phyloP scores from a whole-genome alignment of 2,113 vertebrate species.

The Mustela lutreola region DNA sequence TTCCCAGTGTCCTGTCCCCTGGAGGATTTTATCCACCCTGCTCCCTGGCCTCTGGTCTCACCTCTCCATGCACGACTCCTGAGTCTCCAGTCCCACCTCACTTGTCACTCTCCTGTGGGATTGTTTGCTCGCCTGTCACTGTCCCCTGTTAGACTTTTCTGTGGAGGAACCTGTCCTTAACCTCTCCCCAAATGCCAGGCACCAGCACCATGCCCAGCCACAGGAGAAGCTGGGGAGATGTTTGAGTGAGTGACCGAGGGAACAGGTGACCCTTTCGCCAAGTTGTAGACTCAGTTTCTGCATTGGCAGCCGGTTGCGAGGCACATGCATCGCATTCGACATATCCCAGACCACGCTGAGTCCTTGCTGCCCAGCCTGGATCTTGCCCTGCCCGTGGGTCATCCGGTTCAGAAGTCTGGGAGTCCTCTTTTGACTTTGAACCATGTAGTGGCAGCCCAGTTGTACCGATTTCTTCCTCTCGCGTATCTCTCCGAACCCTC shows the following conservation, averaged over 20 bases:
- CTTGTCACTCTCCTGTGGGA: background rate
- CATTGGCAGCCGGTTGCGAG: too few species aligned
- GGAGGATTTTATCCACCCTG: background rate
- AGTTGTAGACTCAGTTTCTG: background rate
- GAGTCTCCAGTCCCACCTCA: background rate
- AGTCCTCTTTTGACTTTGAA: background rate
- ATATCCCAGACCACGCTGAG: background rate
- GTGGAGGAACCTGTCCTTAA: background rate
- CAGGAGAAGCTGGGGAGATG: background rate
- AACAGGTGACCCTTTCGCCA: background rate
- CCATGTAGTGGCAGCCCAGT: background rate
- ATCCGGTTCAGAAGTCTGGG: background rate
- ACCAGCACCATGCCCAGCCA: accelerated
- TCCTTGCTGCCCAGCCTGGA: background rate
- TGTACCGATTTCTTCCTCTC: background rate
- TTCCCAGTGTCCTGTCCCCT: background rate
- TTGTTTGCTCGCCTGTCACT: background rate
- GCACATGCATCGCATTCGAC: background rate
- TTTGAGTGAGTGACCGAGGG: background rate
- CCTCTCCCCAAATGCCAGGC: background rate
- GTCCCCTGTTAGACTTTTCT: background rate
- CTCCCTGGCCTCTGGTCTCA: background rate
- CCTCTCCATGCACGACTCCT: background rate
- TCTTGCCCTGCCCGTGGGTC: background rate
- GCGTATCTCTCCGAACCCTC: background rate